Percentiles rank a stretch among this genome's conserved stretches.
Conservation (phyloP, 2,888 invertebrate species). For the Hirudinaria manillensis region DNA sequence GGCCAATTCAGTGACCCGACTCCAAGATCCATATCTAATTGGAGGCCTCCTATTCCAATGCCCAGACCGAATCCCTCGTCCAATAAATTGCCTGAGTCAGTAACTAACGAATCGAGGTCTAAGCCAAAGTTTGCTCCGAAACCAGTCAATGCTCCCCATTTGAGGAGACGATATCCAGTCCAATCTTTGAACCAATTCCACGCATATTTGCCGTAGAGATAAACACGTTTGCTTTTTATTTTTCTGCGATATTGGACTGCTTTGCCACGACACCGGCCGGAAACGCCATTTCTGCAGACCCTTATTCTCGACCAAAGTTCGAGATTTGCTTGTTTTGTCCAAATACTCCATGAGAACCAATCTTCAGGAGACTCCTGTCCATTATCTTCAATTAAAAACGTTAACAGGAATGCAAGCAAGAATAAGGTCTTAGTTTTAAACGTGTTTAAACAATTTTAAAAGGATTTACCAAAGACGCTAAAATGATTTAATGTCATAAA, state of each 20-base stretch:
- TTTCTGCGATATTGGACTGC: not conserved
- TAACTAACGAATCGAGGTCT: not conserved
- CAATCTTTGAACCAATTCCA: slow-evolving; percentile 8
- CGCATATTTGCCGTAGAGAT: slow-evolving; percentile 1
- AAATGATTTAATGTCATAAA: not conserved
- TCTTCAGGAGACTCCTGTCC: not conserved
- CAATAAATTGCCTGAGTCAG: not conserved
- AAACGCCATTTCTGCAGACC: not conserved
- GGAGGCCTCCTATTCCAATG: slow-evolving; percentile 16
- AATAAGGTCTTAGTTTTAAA: too few relatives aligned
- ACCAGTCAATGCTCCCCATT: slow-evolving; percentile 20
- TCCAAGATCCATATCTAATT: slow-evolving; percentile 10
- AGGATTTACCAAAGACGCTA: too few relatives aligned
- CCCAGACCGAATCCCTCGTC: slow-evolving; percentile 18
- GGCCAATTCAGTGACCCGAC: slow-evolving; percentile 20
- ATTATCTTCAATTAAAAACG: not conserved
- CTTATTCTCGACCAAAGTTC: not conserved
- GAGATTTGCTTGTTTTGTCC: not conserved
- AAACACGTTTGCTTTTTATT: not conserved
- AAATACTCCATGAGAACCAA: slow-evolving; percentile 11
- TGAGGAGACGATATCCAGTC: not conserved
- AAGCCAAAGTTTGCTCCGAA: not conserved
- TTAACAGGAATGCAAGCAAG: too few relatives aligned
- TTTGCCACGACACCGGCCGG: not conserved
- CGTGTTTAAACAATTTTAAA: too few relatives aligned